phyloP scores from a whole-genome alignment of 2,113 vertebrate species.

The Dromaius novaehollandiae region DNA sequence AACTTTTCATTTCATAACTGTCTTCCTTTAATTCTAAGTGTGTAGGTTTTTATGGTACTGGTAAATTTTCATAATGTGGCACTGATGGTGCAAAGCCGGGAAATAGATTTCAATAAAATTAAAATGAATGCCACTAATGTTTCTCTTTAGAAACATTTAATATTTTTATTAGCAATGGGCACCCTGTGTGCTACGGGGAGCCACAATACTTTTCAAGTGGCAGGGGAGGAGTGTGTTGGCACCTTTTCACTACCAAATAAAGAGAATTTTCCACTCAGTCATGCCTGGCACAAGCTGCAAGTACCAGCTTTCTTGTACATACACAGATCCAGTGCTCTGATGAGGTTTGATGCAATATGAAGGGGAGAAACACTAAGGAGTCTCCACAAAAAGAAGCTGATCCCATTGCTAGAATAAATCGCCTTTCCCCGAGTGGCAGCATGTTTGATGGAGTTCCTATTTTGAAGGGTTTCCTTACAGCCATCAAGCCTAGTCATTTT shows the following conservation, averaged over 20 bases:
- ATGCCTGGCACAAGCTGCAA: neutral
- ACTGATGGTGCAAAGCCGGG: neutral
- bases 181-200: neutral
- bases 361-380: neutral
- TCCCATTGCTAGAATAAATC: neutral
- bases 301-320: neutral
- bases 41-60: neutral
- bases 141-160: neutral
- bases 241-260: neutral
- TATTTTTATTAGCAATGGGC: neutral
- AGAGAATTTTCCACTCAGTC: neutral
- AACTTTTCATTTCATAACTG: neutral
- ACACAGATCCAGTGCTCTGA: neutral
- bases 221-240: neutral
- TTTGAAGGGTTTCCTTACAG: neutral
- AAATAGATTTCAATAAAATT: neutral
- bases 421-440: neutral
- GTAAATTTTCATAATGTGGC: neutral
- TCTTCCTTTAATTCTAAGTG: neutral
- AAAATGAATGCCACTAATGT: neutral
- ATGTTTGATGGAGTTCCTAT: neutral
- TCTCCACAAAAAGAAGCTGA: neutral
- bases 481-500: neutral
- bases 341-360: rapidly evolving
- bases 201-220: rapidly evolving